phyloP scores from a whole-genome alignment of 2,888 invertebrate species.

The Tridacna gigas region DNA sequence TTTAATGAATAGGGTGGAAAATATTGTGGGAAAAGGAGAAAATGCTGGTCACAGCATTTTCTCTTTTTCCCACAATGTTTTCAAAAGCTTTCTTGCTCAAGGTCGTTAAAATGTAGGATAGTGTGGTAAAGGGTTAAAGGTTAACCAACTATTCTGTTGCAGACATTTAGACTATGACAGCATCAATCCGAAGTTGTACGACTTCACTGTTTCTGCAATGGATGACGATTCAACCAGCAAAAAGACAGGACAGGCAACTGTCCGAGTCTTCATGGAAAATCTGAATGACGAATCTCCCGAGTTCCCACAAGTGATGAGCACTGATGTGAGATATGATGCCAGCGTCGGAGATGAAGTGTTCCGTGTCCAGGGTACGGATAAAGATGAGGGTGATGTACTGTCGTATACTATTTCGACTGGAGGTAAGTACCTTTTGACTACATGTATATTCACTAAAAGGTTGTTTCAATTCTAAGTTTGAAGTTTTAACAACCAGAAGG shows the following conservation, averaged over 20 bases:
- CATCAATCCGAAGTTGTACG: constrained; percentile 87
- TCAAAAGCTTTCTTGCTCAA: background rate
- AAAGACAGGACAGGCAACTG: constrained; percentile 38
- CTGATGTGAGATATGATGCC: constrained; percentile 69
- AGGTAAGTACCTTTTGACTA: background rate
- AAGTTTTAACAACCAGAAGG: too few species aligned
- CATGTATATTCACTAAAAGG: too few species aligned
- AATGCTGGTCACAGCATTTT: background rate
- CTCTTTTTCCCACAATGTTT: background rate
- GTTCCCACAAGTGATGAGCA: constrained; percentile 68
- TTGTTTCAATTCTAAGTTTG: too few species aligned
- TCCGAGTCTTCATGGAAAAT: constrained; percentile 92
- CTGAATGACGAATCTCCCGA: constrained; percentile 97
- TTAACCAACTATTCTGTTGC: constrained; percentile 39
- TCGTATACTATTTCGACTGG: constrained; percentile 89
- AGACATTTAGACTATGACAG: constrained; percentile 82
- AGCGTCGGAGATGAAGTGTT: constrained; percentile 87
- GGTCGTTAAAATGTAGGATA: background rate
- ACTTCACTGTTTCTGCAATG: constrained; percentile 96
- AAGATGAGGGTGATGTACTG: constrained; percentile 96
- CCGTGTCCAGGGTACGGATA: constrained; percentile 97
- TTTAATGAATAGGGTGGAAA: background rate
- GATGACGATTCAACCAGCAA: constrained; percentile 86
- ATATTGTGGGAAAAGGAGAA: background rate
- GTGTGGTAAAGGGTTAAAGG: too few species aligned